A percentile compares a stretch with the other conserved stretches of the same genome.
phyloP scores from a whole-genome alignment of 2,888 invertebrate species.

The Leptopilina myrica region DNA sequence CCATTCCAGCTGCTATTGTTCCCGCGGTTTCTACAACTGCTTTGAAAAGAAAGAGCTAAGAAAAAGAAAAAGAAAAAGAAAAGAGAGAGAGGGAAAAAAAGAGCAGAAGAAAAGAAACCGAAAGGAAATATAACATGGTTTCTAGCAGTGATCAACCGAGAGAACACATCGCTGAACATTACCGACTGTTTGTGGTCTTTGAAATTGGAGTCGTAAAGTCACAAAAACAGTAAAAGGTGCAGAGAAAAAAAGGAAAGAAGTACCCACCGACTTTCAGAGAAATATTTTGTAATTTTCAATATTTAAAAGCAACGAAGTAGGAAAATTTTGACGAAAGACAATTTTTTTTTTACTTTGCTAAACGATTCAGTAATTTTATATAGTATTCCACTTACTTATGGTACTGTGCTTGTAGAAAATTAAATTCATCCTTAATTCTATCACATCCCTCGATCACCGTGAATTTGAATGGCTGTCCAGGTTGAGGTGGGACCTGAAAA shows the following conservation, averaged over 20 bases:
- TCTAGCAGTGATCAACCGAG: constrained; percentile 39
- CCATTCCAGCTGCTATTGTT: constrained; percentile 51
- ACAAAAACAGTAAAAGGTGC: constrained; percentile 13
- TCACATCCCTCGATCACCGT: constrained; percentile 95
- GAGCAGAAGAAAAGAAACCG: constrained; percentile 42
- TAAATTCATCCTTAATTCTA: constrained; percentile 96
- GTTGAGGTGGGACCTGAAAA: constrained; percentile 89
- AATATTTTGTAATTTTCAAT: constrained; percentile 3
- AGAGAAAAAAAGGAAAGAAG: neutral
- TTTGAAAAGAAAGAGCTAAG: constrained; percentile 42
- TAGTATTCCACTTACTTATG: constrained; percentile 84
- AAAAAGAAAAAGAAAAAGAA: constrained; percentile 45
- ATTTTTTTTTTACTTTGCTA: too few relatives aligned
- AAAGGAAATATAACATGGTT: constrained; percentile 40
- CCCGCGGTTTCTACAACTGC: constrained; percentile 45
- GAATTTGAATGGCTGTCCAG: constrained; percentile 95
- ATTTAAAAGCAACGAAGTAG: neutral
- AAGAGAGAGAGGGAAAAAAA: constrained; percentile 46
- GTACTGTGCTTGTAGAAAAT: constrained; percentile 95
- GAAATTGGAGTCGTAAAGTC: constrained; percentile 38
- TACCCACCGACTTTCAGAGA: neutral
- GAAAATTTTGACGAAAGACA: too few relatives aligned
- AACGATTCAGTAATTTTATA: too few relatives aligned
- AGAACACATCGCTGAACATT: constrained; percentile 38
- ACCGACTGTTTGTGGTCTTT: constrained; percentile 41